Conservation (phyloP, 2,888 invertebrate genomes). For the Mycalesis mineus region DNA sequence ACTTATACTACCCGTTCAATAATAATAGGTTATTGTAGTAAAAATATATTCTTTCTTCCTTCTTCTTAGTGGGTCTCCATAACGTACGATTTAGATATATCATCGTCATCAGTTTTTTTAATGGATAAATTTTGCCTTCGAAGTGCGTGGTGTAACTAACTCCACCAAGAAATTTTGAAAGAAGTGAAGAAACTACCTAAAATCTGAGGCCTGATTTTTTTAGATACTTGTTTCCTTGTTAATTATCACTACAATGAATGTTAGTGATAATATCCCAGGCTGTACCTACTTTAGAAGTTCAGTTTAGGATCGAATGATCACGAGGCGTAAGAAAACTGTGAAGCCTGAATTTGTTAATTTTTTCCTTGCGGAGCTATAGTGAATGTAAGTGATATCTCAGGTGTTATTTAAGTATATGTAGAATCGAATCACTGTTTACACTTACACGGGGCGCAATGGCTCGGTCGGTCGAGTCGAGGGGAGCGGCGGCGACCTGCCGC, state of each 20-base stretch:
- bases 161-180: too few relatives aligned
- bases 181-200: too few relatives aligned
- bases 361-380: neutral
- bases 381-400: constrained; percentile 38
- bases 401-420: constrained; percentile 35
- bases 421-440: constrained; percentile 55
- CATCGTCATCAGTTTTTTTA: too few relatives aligned
- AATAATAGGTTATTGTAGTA: neutral
- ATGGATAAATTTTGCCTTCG: too few relatives aligned
- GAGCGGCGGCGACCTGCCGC: constrained; percentile 51
- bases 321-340: neutral
- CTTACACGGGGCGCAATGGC: constrained; percentile 60
- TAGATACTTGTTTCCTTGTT: neutral
- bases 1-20: neutral
- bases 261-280: constrained; percentile 45
- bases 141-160: too few relatives aligned
- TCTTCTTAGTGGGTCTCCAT: too few relatives aligned
- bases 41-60: too few relatives aligned
- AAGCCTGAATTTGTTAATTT: neutral
- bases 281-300: too few relatives aligned
- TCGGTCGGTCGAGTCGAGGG: constrained; percentile 43
- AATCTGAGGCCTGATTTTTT: neutral
- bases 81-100: too few relatives aligned
- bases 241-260: neutral
- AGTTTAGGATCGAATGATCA: too few relatives aligned